Base-by-base conservation (phyloP, 2,888 invertebrate genomes). In the Sesia bembeciformis region DNA sequence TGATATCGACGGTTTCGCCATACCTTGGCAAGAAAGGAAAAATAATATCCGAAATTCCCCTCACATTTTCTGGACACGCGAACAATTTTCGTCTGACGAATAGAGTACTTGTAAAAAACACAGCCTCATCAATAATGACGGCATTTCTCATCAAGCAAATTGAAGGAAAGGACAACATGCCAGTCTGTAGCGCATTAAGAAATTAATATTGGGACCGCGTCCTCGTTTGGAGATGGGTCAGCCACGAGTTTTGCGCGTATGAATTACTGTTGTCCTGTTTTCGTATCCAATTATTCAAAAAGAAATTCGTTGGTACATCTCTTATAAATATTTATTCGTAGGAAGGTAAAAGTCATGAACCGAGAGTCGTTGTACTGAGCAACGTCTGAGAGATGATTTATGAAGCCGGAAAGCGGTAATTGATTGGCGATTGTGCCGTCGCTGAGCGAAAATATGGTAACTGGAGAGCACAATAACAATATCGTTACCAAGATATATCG, bases 41-140 rank as follows among this genome's bases (percentile, higher is more conserved):
- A 66, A 64, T 65, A 64, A 63, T 67, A 63, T 57, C 59, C 57
- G 57, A 67, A 62, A 60, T 59, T 61, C 58, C 56, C 55, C 58
- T 49, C 46, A 49, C 43, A 40, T 58, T 67, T 23, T 23, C 23
- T 23, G 23, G 23, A 23, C 23, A 23, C 64, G 65, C 66, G 62
- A 65, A 65, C 57, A 67, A 68, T 66, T 70, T 70, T 66, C 59
- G 46, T 56, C 60, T 71, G 69, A 74, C 68, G 70, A 66, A 70
- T 63, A 63, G 7, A 42, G 62, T 62, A 63, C 66, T 70, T 65
- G 61, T 58, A 58, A 61, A 62, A 59, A 68, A 67, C 66, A 69
- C 74, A 71, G 66, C 54, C 72, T 70, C 76, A 75, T 76, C 75
- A 76, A 81, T 81, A 80, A 78, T 70, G 66, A 72, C 66, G 72